Conservation (phyloP, 1,140 invertebrate species). For the Sminthurinus signatus region DNA sequence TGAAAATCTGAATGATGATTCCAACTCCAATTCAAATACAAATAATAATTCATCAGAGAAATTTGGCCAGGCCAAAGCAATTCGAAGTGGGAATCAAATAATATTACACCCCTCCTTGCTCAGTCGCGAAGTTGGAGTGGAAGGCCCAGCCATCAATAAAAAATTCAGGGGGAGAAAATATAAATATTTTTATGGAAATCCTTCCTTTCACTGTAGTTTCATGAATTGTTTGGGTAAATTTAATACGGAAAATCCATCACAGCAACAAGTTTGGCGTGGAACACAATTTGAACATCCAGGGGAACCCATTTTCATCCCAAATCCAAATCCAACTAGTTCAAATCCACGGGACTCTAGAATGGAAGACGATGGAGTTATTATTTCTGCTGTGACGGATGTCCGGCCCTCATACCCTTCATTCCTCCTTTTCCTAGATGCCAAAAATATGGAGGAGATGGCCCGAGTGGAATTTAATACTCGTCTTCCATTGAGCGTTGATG, state of each 20-base stretch:
- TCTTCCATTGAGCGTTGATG: slow-evolving; percentile 21
- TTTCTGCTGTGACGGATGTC: slow-evolving; percentile 10
- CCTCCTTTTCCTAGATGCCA: slow-evolving; percentile 21
- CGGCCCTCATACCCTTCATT: background rate
- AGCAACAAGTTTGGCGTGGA: slow-evolving; percentile 14
- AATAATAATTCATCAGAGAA: too few relatives aligned
- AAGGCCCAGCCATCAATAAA: slow-evolving; percentile 21
- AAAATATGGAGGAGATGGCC: slow-evolving; percentile 22
- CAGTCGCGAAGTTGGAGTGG: slow-evolving; percentile 3
- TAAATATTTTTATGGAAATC: slow-evolving; percentile 20
- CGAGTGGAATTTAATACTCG: slow-evolving; percentile 16
- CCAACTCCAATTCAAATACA: too few relatives aligned
- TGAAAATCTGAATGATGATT: background rate
- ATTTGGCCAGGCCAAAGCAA: slow-evolving; percentile 5
- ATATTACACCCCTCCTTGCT: slow-evolving; percentile 5
- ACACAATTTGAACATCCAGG: slow-evolving; percentile 12
- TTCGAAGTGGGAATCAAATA: slow-evolving; percentile 25
- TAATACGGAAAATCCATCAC: background rate
- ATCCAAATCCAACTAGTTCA: background rate
- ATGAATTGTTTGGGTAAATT: slow-evolving; percentile 26
- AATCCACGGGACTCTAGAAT: too few relatives aligned
- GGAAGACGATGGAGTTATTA: slow-evolving; percentile 25
- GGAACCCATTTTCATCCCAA: slow-evolving; percentile 22
- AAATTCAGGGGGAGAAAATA: slow-evolving; percentile 25
- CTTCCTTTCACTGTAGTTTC: background rate